Base-by-base conservation (phyloP, 2,888 invertebrate genomes). In the Parnassius glacialis region DNA sequence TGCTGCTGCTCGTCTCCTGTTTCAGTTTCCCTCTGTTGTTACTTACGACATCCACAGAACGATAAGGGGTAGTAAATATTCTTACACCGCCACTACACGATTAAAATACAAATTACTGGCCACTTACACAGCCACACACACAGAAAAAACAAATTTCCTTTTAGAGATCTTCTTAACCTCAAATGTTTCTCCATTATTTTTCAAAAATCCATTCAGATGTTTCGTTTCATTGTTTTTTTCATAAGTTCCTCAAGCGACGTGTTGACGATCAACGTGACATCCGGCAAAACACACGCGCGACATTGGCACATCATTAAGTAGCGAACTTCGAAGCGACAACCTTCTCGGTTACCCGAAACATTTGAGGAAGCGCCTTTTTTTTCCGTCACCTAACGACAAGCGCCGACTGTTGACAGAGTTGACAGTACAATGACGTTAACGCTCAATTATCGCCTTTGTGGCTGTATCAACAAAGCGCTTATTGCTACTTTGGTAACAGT, bases 381-480 rank as follows among this genome's bases (percentile, higher is more conserved):
- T 74, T 65, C 74, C 75, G 78, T 75, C 80, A 73, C 72, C 68
- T 67, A 66, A 76, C 80, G 85, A 86, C 76, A 73, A 85, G 81
- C 76, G 76, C 79, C 85, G 80, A 74, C 84, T 87, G 87, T 76
- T 63, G 60, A 53, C 47, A 41, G 54, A 42, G 42, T 43, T 3
- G 2, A 13, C 48, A 48, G 16, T 48, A 16, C 16, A 48, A 48
- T 12, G 13, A 13, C 12, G 54, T 41, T 16, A n/a, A 2, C 11
- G 48, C 43, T 43, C 13, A 59, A 42, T 44, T 52, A 41, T 47
- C 16, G n/a, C 7, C 61, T 42, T 11, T 61, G 13, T 20, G 1
- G 5, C 11, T 11, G 7, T 11, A 7, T 1, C 11, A 12, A 50
- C 42, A 60, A 50, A 9, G 67, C 50, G 43, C n/a, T n/a, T 9